Percentiles rank a stretch among this genome's conserved stretches.
These are phyloP conservation scores for Bombus affinis DNA, from an alignment of 1,140 invertebrate species.

Conservation along the genomic window DNA sequence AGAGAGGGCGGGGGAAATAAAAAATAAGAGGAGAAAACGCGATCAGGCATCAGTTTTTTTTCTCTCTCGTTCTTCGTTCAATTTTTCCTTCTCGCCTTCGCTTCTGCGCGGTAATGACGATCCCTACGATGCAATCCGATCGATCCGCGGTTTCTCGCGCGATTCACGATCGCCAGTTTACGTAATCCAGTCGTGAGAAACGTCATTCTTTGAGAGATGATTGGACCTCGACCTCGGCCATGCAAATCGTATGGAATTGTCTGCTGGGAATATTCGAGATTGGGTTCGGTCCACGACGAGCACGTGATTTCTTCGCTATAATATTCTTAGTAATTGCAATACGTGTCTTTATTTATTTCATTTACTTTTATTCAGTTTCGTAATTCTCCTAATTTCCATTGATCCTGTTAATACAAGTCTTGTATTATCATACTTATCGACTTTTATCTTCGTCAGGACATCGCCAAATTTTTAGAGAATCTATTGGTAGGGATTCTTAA, in stretches of 20 bases:
- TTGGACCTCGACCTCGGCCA: background rate
- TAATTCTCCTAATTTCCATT: no score
- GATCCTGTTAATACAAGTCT: no score
- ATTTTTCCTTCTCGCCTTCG: background rate
- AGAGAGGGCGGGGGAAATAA: background rate
- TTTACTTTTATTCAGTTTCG: no score
- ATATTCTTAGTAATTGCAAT: no score
- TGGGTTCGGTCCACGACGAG: no score
- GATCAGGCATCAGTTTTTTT: background rate
- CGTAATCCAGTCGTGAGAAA: slow-evolving; percentile 13
- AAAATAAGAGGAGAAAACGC: no score
- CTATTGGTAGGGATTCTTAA: no score
- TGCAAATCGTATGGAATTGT: background rate
- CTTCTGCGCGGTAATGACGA: background rate
- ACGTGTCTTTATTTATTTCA: no score
- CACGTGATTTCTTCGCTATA: no score
- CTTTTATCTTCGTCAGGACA: no score
- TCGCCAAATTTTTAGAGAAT: no score
- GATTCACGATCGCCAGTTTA: background rate
- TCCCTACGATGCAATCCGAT: background rate
- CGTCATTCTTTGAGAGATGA: background rate
- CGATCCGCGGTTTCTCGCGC: slow-evolving; percentile 10
- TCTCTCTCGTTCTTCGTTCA: background rate
- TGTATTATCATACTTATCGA: no score
- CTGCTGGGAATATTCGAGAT: background rate